Evolutionary conservation across 2,113 vertebrate species (phyloP), one percentile per base, ranked within the genome.

Genomic region (Phalacrocorax aristotelis): DNA sequence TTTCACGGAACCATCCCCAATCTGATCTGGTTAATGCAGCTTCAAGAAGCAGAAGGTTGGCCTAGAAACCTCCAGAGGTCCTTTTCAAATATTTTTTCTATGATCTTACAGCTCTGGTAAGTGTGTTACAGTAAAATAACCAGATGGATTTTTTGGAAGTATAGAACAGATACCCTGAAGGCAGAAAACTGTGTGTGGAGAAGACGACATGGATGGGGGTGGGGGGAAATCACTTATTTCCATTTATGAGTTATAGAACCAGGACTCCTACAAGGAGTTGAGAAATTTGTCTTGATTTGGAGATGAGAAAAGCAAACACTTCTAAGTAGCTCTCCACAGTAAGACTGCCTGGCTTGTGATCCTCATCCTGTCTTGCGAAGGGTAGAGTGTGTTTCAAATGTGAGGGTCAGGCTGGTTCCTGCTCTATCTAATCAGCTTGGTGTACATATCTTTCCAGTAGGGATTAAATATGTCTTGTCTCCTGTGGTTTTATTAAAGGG

Each of bases 141-240:
- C 94, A 97, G 95, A 94, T 96, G 95, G 95, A 93, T 83, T 89
- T 97, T 95, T 92, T 87, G 48, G 93, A 96, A 96, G 81, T 89
- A 96, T 95, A 91, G 93, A 96, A 87, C 65, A 95, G 89, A 96
- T 96, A 97, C 95, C 96, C 96, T 96, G 82, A 96, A 96, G 96
- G 93, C 97, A 97, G 88, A 88, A 96, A 95, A 80, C 92, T 88
- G 64, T 93, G 69, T 84, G 89, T 84, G 71, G 95, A 93, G 95
- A 94, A 88, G 85, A 90, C 0, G 4, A 92, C 88, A 93, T 27
- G 52, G 81, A 9, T 88, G 87, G 81, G 83, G 89, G 81, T 52
- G 76, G 58, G 76, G 86, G 65, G 66, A 60, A 79, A 66, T 94
- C 58, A 23, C 64, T 81, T 68, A 77, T 94, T 97, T 94, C 88